A percentile compares a stretch with the other conserved stretches of the same genome.
Conservation (phyloP, 2,113 vertebrate genomes). For the Alces alces region DNA sequence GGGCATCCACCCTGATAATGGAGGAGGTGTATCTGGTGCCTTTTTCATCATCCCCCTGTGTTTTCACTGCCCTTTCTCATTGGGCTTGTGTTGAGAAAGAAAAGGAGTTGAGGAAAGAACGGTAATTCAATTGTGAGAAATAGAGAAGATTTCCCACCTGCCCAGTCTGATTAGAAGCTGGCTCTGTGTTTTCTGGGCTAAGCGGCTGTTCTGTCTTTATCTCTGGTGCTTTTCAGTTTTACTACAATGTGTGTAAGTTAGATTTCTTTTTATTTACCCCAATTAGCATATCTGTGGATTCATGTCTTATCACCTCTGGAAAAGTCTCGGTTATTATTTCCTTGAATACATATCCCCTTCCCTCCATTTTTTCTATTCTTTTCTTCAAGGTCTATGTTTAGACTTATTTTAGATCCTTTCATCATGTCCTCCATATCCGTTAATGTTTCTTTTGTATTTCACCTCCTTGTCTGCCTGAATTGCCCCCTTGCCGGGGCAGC, state of each 20-base stretch:
- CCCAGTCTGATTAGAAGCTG: neutral
- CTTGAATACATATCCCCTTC: neutral
- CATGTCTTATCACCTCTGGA: neutral
- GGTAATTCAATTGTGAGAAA: neutral
- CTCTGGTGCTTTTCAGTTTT: neutral
- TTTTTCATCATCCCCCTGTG: neutral
- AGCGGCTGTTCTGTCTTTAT: neutral
- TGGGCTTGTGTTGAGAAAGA: neutral
- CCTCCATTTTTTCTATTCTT: neutral
- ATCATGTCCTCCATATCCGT: neutral
- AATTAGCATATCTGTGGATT: neutral
- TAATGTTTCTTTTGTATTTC: neutral
- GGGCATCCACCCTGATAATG: neutral
- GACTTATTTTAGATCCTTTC: neutral
- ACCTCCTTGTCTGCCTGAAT: neutral
- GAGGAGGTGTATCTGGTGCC: neutral
- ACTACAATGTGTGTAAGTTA: neutral
- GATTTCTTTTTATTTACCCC: conserved; percentile 2
- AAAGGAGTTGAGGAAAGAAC: neutral
- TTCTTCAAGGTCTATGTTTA: neutral
- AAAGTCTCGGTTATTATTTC: neutral
- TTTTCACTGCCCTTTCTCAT: neutral
- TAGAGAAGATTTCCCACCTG: neutral
- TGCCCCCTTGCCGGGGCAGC: neutral
- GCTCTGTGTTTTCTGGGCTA: conserved; percentile 3